phyloP scores from a whole-genome alignment of 2,113 vertebrate genomes.

The Tupaia chinensis region DNA sequence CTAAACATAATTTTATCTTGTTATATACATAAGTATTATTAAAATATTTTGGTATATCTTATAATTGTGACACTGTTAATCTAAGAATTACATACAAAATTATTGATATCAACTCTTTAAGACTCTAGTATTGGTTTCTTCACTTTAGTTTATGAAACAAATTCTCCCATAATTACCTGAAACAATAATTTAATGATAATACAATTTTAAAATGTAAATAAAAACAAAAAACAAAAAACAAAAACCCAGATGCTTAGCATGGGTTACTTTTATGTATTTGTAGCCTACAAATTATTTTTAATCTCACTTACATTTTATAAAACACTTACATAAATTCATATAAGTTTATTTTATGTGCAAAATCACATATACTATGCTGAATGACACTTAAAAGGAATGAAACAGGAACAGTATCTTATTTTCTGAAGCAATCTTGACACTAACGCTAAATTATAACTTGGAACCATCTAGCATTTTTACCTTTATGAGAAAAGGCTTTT shows the following conservation, averaged over 20 bases:
- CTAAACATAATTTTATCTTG: slow-evolving; percentile 43
- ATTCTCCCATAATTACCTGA: slow-evolving; percentile 75
- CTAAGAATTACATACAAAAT: neutral
- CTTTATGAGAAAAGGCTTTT: slow-evolving; percentile 91
- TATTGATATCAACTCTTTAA: slow-evolving; percentile 71
- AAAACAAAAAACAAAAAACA: neutral
- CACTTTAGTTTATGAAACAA: slow-evolving; percentile 71
- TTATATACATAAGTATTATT: slow-evolving; percentile 61
- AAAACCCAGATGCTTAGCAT: slow-evolving; percentile 78
- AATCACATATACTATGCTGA: slow-evolving; percentile 84
- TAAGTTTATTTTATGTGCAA: slow-evolving; percentile 85
- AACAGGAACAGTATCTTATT: slow-evolving; percentile 85
- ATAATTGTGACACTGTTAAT: neutral
- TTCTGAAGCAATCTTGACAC: slow-evolving; percentile 89
- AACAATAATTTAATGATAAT: slow-evolving; percentile 72
- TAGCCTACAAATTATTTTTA: slow-evolving; percentile 82
- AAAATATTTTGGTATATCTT: slow-evolving; percentile 59
- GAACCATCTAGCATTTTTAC: slow-evolving; percentile 88
- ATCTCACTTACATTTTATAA: slow-evolving; percentile 77
- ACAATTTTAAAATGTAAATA: slow-evolving; percentile 49
- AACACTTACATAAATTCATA: slow-evolving; percentile 85
- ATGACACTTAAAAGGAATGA: slow-evolving; percentile 90
- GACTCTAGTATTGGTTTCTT: slow-evolving; percentile 73
- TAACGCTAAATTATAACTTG: slow-evolving; percentile 89
- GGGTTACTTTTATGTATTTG: slow-evolving; percentile 79